Conservation (phyloP, 2,888 invertebrate genomes). For the Drosophila histrio region DNA sequence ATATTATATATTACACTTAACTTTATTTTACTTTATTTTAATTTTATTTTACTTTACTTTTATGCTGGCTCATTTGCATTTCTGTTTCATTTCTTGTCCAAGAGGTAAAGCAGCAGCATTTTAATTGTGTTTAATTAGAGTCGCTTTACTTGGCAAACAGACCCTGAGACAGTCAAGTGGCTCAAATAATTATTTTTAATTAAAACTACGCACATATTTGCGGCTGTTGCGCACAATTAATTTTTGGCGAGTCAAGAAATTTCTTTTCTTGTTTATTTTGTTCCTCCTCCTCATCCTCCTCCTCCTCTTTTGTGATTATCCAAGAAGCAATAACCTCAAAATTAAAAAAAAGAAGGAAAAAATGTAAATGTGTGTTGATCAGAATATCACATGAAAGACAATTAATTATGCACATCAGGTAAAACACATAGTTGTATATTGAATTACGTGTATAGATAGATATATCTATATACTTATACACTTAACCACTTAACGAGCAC, state of each 20-base stretch:
- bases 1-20: constrained; percentile 31
- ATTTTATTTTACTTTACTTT: constrained; percentile 36
- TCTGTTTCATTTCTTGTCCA: constrained; percentile 28
- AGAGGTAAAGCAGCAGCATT: constrained; percentile 33
- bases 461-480: constrained; percentile 16
- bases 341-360: constrained; percentile 4
- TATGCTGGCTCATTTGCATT: constrained; percentile 71
- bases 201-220: constrained; percentile 63
- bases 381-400: constrained; percentile 11
- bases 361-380: constrained; percentile 17
- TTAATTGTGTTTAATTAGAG: constrained; percentile 76
- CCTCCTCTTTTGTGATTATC: not conserved
- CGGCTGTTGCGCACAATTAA: constrained; percentile 53
- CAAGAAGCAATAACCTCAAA: constrained; percentile 30
- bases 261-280: not conserved
- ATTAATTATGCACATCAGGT: constrained; percentile 67
- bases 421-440: constrained; percentile 26
- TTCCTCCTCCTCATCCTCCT: too few relatives aligned
- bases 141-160: constrained; percentile 47
- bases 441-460: not conserved
- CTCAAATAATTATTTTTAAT: constrained; percentile 72
- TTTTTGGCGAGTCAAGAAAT: constrained; percentile 44
- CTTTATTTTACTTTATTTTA: constrained; percentile 31
- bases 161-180: constrained; percentile 4
- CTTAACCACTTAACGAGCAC: constrained; percentile 30